These are phyloP conservation scores for Lumbricus terrestris DNA, from an alignment of 2,888 invertebrate species.

Conservation along the genomic window DNA sequence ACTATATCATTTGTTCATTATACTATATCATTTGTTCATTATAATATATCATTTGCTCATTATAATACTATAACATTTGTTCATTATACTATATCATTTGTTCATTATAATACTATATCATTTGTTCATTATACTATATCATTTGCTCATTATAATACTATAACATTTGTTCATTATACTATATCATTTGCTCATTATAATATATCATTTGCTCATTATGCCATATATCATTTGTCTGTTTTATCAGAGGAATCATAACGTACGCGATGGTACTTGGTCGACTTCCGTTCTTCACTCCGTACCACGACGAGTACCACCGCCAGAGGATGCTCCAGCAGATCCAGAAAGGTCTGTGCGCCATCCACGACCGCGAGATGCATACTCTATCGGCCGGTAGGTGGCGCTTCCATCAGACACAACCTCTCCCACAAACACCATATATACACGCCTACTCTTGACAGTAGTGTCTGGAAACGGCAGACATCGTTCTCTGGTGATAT, in stretches of 20 bases:
- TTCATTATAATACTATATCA: no score
- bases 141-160: no score
- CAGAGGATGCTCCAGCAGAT: constrained; percentile 69
- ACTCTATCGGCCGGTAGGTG: constrained; percentile 50
- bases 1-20: no score
- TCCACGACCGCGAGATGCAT: constrained; percentile 61
- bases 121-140: no score
- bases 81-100: no score
- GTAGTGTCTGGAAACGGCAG: not conserved
- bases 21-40: no score
- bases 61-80: no score
- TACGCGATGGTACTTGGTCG: constrained; percentile 75
- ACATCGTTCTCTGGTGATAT: not conserved
- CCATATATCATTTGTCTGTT: not conserved
- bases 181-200: no score
- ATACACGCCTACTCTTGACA: not conserved
- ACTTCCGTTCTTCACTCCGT: constrained; percentile 66
- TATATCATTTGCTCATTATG: no score
- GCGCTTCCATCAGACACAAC: not conserved
- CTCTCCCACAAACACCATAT: no score
- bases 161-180: no score
- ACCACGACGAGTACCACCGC: constrained; percentile 62
- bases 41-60: no score
- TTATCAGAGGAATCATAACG: constrained; percentile 70
- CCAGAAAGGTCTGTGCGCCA: constrained; percentile 67